A percentile compares a stretch with the other conserved stretches of the same genome.
Conservation (phyloP, 2,888 invertebrate genomes). For the Acrocyrtus sp. region DNA sequence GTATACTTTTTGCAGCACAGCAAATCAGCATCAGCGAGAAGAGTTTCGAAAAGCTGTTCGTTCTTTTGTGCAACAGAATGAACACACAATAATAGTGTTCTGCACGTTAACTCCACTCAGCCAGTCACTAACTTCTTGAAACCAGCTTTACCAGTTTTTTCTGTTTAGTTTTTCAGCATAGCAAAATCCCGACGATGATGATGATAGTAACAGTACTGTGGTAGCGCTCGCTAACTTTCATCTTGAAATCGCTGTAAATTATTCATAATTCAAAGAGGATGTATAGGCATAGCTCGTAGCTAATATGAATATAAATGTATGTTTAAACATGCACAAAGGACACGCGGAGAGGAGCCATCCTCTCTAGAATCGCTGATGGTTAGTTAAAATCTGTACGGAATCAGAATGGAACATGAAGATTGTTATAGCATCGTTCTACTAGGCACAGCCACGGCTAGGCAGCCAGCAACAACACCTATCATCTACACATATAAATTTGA, state of each 20-base stretch:
- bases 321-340: neutral
- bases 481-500: neutral
- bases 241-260: constrained; percentile 31
- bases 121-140: constrained; percentile 18
- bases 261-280: constrained; percentile 35
- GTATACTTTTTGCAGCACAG: too few species aligned
- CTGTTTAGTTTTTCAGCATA: neutral
- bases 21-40: too few species aligned
- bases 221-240: constrained; percentile 11
- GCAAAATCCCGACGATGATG: neutral
- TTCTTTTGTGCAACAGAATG: neutral
- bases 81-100: neutral
- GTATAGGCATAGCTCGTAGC: neutral
- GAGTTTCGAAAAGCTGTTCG: neutral
- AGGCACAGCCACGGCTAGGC: too few species aligned
- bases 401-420: neutral
- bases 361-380: neutral
- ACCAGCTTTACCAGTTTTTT: constrained; percentile 51
- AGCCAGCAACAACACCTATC: too few species aligned
- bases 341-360: neutral
- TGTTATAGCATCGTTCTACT: neutral
- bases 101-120: neutral
- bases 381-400: too few species aligned
- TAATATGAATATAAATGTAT: neutral
- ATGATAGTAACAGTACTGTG: neutral